Evolutionary conservation across 2,797 vertebrate genomes (phyloP).

Genomic region (Ciconia nigra): DNA sequence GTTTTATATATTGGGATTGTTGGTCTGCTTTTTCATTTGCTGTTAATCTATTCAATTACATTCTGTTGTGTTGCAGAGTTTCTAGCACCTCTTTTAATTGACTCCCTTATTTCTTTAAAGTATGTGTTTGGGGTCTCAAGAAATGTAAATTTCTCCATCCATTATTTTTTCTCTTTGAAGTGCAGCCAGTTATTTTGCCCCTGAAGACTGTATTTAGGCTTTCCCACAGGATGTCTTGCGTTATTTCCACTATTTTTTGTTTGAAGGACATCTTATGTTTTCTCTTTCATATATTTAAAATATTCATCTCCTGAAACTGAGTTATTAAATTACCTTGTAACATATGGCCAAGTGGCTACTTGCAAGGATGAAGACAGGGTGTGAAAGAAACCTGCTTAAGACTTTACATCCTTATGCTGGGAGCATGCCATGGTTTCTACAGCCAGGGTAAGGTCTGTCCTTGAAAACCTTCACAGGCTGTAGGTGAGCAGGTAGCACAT

Average conservation of each 20-base stretch:
- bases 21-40: constrained; percentile 27
- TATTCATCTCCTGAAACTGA: constrained; percentile 6
- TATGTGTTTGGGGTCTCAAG: constrained; percentile 17
- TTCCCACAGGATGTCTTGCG: constrained; percentile 24
- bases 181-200: constrained; percentile 41
- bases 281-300: constrained; percentile 42
- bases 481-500: background rate
- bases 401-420: background rate
- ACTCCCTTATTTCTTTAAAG: constrained; percentile 37
- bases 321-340: constrained; percentile 16
- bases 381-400: background rate
- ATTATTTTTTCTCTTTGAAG: constrained; percentile 57
- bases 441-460: background rate
- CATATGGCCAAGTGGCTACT: background rate
- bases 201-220: constrained; percentile 14
- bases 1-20: background rate
- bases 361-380: background rate
- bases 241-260: constrained; percentile 26
- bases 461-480: background rate
- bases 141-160: constrained; percentile 44
- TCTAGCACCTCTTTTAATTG: constrained; percentile 49
- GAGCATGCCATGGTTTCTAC: background rate
- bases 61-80: constrained; percentile 32
- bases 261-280: constrained; percentile 1
- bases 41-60: constrained; percentile 45